Percentiles rank a stretch among this genome's conserved stretches.
phyloP scores from a whole-genome alignment of 2,888 invertebrate genomes.

The Hanleya hanleyi region DNA sequence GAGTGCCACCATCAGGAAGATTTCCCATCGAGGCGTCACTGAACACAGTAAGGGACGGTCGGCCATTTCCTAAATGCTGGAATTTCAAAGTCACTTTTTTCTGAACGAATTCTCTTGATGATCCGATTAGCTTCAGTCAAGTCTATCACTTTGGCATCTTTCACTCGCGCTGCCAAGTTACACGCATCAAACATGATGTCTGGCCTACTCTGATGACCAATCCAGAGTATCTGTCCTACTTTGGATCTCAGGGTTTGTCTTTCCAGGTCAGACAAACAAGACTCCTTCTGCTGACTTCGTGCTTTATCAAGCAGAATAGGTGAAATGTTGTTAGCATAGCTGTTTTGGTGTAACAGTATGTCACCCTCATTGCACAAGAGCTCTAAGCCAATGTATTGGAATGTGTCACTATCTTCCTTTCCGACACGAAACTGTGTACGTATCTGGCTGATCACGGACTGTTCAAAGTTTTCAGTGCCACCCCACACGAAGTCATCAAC shows the following conservation, averaged over 20 bases:
- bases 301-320: background rate
- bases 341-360: conserved; percentile 29
- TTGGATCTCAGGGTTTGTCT: background rate
- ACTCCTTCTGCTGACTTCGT: background rate
- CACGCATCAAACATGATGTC: conserved; percentile 8
- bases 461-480: conserved; percentile 26
- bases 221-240: conserved; percentile 10
- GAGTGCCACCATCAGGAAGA: too few relatives aligned
- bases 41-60: too few relatives aligned
- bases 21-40: too few relatives aligned
- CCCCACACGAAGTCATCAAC: conserved; percentile 39
- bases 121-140: background rate
- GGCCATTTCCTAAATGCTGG: background rate
- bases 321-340: background rate
- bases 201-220: background rate
- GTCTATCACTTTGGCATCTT: background rate
- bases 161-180: background rate
- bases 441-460: conserved; percentile 22
- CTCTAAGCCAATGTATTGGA: conserved; percentile 33
- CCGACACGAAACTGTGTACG: conserved; percentile 26
- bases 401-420: conserved; percentile 22
- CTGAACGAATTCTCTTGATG: background rate
- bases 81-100: background rate
- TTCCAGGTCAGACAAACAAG: background rate
- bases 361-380: conserved; percentile 15